Evolutionary conservation across 2,888 invertebrate species (phyloP), one percentile per base, ranked within the genome.

Genomic region (Hydropsyche betteni): DNA sequence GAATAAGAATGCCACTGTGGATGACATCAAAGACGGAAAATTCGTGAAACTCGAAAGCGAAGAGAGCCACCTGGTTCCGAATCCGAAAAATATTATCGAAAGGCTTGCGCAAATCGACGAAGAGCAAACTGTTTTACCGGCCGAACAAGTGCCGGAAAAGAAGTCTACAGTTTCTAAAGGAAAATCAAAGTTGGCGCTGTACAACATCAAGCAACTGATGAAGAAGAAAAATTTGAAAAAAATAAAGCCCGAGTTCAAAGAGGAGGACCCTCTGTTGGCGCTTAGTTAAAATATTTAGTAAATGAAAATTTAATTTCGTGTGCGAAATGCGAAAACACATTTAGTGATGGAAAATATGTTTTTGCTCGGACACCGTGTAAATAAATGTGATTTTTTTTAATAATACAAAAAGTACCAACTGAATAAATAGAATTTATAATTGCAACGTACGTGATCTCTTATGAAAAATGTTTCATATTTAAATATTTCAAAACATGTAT

Each of bases 81-180:
- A 88, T 80, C 94, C 94, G n/a, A 93, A 93, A 81, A 95, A 95
- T 82, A 95, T 95, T 74, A 91, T 94, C 79, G 95, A 95, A 83
- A 93, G 93, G 74, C 84, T 95, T 80, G 90, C 91, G 80, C 87
- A 93, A 83, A 84, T 94, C 6, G 95, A 95, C 81, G 89, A 91
- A 79, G 75, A 75, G 7, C 75, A 77, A 36, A 79, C 80, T 24
- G 79, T 77, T 50, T 80, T 79, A 52, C 77, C 71, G 77, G 73
- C 79, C 2, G 81, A 81, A 52, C 50, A 75, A 38, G 79, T 80
- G 14, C 82, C 83, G 75, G 80, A 84, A 68, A 86, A 88, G 74
- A 87, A 85, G 76, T 82, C 83, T 75, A 89, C 83, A 81, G 80
- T 88, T 79, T 90, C 90, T 78, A 91, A 91, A 82, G 85, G 89